Evolutionary conservation across 2,888 invertebrate genomes (phyloP).

Genomic region (Bombylius major): DNA sequence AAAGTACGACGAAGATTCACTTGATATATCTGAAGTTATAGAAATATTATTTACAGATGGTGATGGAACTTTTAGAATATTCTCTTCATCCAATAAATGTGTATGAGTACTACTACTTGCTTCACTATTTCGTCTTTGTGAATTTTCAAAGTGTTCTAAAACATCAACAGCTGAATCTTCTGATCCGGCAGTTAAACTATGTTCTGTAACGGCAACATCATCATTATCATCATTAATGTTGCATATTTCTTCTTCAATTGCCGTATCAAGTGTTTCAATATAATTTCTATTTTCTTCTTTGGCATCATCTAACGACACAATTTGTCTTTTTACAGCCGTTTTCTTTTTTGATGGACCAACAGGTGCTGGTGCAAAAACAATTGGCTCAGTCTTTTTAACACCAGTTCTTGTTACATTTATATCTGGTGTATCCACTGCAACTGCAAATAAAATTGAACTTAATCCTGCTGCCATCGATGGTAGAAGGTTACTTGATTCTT

Average conservation of each 20-base stretch:
- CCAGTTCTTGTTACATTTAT: conserved; percentile 45
- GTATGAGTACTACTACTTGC: too few species aligned
- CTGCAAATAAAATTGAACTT: conserved; percentile 81
- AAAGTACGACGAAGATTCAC: conserved; percentile 30
- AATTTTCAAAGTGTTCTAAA: background rate
- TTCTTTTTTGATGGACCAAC: conserved; percentile 37
- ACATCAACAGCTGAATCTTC: background rate
- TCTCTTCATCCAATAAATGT: too few species aligned
- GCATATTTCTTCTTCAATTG: background rate
- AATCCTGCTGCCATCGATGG: conserved; percentile 81
- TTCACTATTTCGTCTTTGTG: background rate
- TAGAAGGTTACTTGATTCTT: conserved; percentile 63
- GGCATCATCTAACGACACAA: conserved; percentile 19
- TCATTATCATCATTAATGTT: background rate
- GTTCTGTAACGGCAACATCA: background rate
- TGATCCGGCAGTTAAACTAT: background rate
- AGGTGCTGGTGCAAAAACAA: conserved; percentile 55
- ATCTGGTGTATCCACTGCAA: conserved; percentile 78
- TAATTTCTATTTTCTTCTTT: too few species aligned
- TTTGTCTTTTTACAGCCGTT: conserved; percentile 26
- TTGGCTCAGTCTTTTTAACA: conserved; percentile 41
- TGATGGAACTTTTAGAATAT: too few species aligned
- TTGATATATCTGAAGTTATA: conserved; percentile 8
- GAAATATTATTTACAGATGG: background rate
- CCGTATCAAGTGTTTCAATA: background rate